These are phyloP conservation scores for Tinamus major DNA, from an alignment of 2,797 vertebrate species.

Conservation along the genomic window DNA sequence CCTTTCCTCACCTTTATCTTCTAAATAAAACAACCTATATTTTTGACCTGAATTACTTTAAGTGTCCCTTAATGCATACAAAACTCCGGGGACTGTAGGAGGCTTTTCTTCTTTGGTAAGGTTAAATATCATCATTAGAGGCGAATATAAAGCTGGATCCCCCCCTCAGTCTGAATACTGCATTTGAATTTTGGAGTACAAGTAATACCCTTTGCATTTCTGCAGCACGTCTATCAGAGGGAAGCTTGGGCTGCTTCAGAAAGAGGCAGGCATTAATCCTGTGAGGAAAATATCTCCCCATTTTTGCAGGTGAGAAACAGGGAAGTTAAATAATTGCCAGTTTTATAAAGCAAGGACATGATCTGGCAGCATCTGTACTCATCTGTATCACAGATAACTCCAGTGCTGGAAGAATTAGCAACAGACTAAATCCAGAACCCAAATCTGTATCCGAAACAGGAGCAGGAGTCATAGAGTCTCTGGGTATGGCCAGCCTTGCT, in stretches of 20 bases:
- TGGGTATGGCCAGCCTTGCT: neutral
- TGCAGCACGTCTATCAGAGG: neutral
- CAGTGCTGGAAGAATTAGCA: neutral
- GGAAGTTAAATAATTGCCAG: neutral
- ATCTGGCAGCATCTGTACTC: neutral
- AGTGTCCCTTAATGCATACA: conserved; percentile 55
- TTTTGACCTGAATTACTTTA: conserved; percentile 73
- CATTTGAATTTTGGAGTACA: conserved; percentile 7
- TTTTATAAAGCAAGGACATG: neutral
- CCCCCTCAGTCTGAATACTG: neutral
- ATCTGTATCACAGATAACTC: neutral
- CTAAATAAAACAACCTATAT: conserved; percentile 75
- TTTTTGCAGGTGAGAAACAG: neutral
- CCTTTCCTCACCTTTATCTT: conserved; percentile 35
- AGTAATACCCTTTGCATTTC: conserved; percentile 7
- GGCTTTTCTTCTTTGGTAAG: conserved; percentile 1
- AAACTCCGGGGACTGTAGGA: conserved; percentile 40
- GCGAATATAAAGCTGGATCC: conserved; percentile 23
- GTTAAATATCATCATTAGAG: conserved; percentile 30
- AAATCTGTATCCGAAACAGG: neutral
- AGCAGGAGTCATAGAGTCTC: neutral
- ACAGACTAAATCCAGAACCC: neutral
- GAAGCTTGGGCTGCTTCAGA: neutral
- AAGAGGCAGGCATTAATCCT: neutral
- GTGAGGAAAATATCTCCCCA: neutral